Evolutionary conservation across 1,140 invertebrate genomes (phyloP), one percentile per base, ranked within the genome.

Genomic region (Drosophila malerkotliana): DNA sequence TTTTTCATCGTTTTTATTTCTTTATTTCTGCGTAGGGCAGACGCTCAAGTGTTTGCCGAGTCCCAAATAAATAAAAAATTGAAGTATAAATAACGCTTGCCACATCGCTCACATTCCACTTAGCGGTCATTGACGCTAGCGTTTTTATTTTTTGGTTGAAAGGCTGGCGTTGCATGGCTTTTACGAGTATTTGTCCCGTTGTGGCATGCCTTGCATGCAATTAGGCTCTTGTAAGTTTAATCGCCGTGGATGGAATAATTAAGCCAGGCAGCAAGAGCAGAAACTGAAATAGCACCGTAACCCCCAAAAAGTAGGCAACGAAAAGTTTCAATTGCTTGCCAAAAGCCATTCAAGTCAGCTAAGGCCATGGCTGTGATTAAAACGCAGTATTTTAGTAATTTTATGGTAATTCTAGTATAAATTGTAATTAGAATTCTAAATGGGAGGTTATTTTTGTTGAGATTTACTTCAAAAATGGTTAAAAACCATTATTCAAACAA

Each of bases 91-190:
- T 32, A 67, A 28, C 7, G 63, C 28, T 64, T 18, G 68, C 45
- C 32, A 37, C 39, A 45, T 48, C 56, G 45, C 41, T 47, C 51
- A 51, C 39, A 83, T 63, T 81, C 81, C 78, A 87, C 64, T 78
- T 87, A 87, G 60, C 77, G 82, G 81, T 87, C 81, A 87, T 85
- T 85, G 81, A 85, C 81, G 62, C 59, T 77, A 21, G 59, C 28
- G 41, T 61, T 71, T 59, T 39, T 55, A 34, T 71, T 1, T 63
- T 77, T 81, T 49, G 39, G 57, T 37, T 21, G 24, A 18, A 24
- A 15, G 18, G 18, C 18, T 18, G 18, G 49, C 21, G 37, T 72
- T 84, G 58, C 76, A 84, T 72, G 72, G 44, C 54, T 28, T 62
- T 37, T 7, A 44, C 41, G 41, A 44, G 41, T 26, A 34, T 61